Base-by-base conservation (phyloP, 2,113 vertebrate genomes). In the Rhynchomys soricoides region DNA sequence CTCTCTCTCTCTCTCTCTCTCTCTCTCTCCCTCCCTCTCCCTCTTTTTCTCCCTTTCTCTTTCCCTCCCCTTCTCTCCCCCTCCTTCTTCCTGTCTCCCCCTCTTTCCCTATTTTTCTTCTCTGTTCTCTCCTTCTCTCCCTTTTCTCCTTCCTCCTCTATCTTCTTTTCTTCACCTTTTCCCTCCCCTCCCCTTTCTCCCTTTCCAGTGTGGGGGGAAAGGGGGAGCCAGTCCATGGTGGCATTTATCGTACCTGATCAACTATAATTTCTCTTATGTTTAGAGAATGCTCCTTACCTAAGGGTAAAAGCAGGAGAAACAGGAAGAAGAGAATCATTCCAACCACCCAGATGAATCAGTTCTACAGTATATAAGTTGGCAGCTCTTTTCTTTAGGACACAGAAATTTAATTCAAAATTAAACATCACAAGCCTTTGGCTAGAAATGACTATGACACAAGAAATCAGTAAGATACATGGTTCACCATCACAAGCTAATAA, bases 391-490 rank as follows among this genome's bases (percentile, higher is more conserved):
- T 89, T 4, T 66, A 85, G 75, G 34, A 75, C 29, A 85, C 43
- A 7, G 26, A 64, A 92, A 81, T 73, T 40, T 16, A 66, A 73
- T 95, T 95, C 75, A 85, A 95, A 90, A 29, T 59, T 74, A 83
- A 62, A 87, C 26, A 9, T 6, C 22, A 24, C 2, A 50, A 24
- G 13, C 13, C 15, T 95, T 74, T 24, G 66, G n/a, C 52, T 79
- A 71, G 87, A 75, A 87, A 89, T 89, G n/a, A 45, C 70, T 34
- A 15, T n/a, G 24, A 71, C 2, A 64, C 59, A 79, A 45, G 86
- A 79, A 95, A 68, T 91, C 77, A 91, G 2, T 64, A 66, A 86
- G 59, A 77, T 37, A 50, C 3, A 22, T 43, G 16, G 17, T 29
- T 87, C 19, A 40, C 26, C 68, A 64, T 43, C 57, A 59, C 37